Evolutionary conservation across 2,113 vertebrate genomes (phyloP).

Genomic region (Acrocephalus kingi): DNA sequence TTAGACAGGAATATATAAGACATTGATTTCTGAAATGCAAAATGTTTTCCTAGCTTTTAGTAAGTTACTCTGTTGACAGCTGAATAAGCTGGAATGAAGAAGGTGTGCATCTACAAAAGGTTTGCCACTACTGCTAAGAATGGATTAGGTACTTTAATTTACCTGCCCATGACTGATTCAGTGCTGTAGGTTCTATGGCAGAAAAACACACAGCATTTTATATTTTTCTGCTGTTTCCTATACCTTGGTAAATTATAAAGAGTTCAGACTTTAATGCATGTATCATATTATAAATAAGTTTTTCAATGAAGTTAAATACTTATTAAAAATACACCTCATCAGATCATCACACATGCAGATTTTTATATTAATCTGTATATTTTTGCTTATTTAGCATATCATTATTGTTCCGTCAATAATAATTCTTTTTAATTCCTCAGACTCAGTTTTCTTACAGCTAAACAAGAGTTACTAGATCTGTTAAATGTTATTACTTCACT

Average conservation of each 20-base stretch:
- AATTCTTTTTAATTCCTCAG: background rate
- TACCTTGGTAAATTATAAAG: background rate
- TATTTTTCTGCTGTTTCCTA: background rate
- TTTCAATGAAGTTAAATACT: background rate
- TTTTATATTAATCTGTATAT: background rate
- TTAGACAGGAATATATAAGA: background rate
- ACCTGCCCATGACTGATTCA: background rate
- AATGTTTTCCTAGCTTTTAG: background rate
- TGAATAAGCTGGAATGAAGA: background rate
- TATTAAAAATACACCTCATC: background rate
- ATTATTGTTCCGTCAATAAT: background rate
- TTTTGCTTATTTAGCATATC: background rate
- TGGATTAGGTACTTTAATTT: background rate
- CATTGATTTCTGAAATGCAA: background rate
- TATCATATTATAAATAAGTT: background rate
- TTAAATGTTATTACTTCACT: background rate
- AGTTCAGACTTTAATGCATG: background rate
- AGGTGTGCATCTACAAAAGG: background rate
- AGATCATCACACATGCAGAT: background rate
- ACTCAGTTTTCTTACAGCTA: background rate
- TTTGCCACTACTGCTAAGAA: background rate
- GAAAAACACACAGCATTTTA: background rate
- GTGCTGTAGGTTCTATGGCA: background rate
- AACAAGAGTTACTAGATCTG: background rate
- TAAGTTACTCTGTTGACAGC: background rate